Conservation (phyloP, 2,888 invertebrate species). For the Oscheius onirici region DNA sequence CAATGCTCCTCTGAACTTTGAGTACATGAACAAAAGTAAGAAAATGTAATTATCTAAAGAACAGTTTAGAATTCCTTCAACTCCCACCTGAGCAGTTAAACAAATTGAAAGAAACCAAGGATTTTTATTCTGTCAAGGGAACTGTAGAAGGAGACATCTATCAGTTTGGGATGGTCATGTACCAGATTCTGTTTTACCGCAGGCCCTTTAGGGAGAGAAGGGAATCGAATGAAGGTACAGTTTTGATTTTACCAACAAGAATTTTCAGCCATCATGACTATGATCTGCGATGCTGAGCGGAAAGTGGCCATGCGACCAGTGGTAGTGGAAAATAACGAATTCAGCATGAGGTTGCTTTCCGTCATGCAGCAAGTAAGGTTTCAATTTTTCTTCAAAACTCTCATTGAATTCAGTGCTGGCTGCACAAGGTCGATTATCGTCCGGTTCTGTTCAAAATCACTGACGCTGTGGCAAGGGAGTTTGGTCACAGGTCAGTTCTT, state of each 20-base stretch:
- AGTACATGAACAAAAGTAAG: constrained; percentile 3
- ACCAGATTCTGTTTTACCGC: constrained; percentile 52
- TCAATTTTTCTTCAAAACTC: background rate
- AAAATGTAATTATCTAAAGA: background rate
- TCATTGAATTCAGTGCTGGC: constrained; percentile 44
- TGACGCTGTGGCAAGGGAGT: constrained; percentile 55
- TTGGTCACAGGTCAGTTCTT: constrained; percentile 47
- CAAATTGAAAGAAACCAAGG: constrained; percentile 35
- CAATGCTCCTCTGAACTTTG: background rate
- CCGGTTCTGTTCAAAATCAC: constrained; percentile 49
- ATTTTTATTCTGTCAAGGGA: constrained; percentile 4
- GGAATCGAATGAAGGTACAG: constrained; percentile 38
- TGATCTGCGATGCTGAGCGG: constrained; percentile 18
- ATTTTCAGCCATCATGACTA: constrained; percentile 28
- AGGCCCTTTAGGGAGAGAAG: constrained; percentile 49
- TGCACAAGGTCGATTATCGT: constrained; percentile 39
- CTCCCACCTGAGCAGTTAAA: constrained; percentile 45
- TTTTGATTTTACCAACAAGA: background rate
- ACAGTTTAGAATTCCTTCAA: constrained; percentile 49
- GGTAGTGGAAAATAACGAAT: constrained; percentile 41
- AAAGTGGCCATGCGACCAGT: constrained; percentile 38
- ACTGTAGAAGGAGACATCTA: constrained; percentile 44
- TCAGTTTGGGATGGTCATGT: constrained; percentile 55
- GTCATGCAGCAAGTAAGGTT: constrained; percentile 43
- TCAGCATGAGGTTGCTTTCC: constrained; percentile 49